Conservation (phyloP, 2,113 vertebrate species). For the Paedocypris sp. region DNA sequence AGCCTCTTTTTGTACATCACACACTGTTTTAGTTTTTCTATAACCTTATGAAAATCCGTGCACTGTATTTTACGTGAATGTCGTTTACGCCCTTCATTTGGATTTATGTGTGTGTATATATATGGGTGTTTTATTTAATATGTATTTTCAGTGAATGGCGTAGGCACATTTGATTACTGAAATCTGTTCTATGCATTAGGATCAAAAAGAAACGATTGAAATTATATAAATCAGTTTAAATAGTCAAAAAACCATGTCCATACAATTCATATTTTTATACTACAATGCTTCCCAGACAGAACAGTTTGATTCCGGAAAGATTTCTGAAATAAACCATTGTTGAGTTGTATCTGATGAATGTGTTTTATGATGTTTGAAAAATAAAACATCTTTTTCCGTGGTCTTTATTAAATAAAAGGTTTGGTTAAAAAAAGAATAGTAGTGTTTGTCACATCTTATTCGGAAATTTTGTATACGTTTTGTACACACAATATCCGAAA, state of each 20-base stretch:
- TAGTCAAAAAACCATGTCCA: not conserved
- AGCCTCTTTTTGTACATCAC: not conserved
- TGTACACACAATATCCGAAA: too few relatives aligned
- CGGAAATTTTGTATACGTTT: too few relatives aligned
- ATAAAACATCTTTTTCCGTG: not conserved
- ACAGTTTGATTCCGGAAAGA: not conserved
- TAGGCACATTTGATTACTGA: too few relatives aligned
- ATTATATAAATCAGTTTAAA: not conserved
- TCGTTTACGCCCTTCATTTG: not conserved
- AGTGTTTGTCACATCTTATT: too few relatives aligned
- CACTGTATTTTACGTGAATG: conserved; percentile 20
- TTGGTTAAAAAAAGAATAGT: conserved; percentile 22
- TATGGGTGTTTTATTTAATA: conserved; percentile 19
- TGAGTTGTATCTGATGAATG: not conserved
- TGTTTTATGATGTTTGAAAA: not conserved
- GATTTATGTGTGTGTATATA: conserved; percentile 3
- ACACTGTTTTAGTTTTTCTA: not conserved
- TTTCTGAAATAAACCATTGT: not conserved
- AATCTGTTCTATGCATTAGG: too few relatives aligned
- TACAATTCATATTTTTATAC: too few relatives aligned
- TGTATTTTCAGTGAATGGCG: not conserved
- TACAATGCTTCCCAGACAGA: not conserved
- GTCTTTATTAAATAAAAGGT: conserved; percentile 21
- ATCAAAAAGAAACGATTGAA: not conserved
- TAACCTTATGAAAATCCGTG: conserved; percentile 15